Conservation (phyloP, 1,140 invertebrate species). For the Hypsibius dujardini region DNA sequence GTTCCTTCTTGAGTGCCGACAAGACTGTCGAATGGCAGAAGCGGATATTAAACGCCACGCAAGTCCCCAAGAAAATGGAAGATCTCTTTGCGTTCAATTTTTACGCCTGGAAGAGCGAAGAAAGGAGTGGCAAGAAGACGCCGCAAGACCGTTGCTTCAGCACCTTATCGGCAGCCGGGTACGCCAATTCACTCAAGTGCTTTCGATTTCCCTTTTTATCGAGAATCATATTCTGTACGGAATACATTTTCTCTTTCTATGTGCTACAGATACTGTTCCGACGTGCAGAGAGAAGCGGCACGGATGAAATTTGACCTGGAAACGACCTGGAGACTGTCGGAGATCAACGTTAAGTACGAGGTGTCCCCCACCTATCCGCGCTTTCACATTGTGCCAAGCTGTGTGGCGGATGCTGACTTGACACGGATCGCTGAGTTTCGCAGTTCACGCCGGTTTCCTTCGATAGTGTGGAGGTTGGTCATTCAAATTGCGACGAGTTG, state of each 20-base stretch:
- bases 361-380: slow-evolving; percentile 76
- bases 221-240: slow-evolving; percentile 20
- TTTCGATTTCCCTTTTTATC: slow-evolving; percentile 15
- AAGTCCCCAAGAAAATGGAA: slow-evolving; percentile 51
- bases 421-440: slow-evolving; percentile 66
- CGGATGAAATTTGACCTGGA: slow-evolving; percentile 62
- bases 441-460: slow-evolving; percentile 64
- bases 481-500: slow-evolving; percentile 15
- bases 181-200: no score
- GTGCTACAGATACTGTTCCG: slow-evolving; percentile 25
- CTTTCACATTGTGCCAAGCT: slow-evolving; percentile 63
- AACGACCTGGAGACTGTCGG: slow-evolving; percentile 64
- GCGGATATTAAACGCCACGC: slow-evolving; percentile 47
- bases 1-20: slow-evolving; percentile 66
- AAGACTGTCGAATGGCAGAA: slow-evolving; percentile 64
- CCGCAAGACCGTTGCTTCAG: slow-evolving; percentile 17
- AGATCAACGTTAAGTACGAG: slow-evolving; percentile 62
- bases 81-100: slow-evolving; percentile 75
- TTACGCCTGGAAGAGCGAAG: slow-evolving; percentile 53
- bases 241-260: slow-evolving; percentile 26
- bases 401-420: slow-evolving; percentile 62
- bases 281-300: slow-evolving; percentile 43
- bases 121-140: slow-evolving; percentile 27
- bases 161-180: background rate
- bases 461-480: slow-evolving; percentile 70